Evolutionary conservation across 2,113 vertebrate species (phyloP), one percentile per base, ranked within the genome.

Genomic region (Lagopus muta): DNA sequence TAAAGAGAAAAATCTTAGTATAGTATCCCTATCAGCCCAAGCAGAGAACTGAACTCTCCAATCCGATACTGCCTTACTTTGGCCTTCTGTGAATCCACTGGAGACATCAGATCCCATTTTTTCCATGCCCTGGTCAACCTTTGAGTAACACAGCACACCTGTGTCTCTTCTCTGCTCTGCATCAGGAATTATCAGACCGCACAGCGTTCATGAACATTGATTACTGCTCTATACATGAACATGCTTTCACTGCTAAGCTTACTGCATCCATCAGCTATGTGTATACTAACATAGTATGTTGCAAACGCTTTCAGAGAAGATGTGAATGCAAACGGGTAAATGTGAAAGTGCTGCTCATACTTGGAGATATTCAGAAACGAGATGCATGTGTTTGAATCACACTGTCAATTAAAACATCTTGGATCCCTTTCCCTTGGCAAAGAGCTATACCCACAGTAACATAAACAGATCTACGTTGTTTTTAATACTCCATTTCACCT

Each of bases 401-500:
- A 40, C 4, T 86, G 80, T 87, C 75, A 92, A 47, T 92, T 88
- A 80, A 88, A 97, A 62, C n/a, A 80, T 70, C 74, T 69, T 80
- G 70, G 36, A 89, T 50, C 77, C 32, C 65, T 64, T 87, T 58
- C 73, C 62, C 52, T 91, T 96, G 93, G 84, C 93, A 85, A 92
- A 86, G 82, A 87, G 71, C 32, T 61, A 9, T 57, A 74, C 70
- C 89, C 80, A 80, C 80, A 80, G 74, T 32, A 77, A 92, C 48
- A 65, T 95, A 96, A 97, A 95, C 58, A 96, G 88, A 96, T 96
- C 88, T 92, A 91, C 60, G 54, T 15, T 92, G 81, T 80, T 93
- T 96, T 92, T 91, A 90, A 92, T 87, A 90, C 67, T 77, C 62
- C 32, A 5, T 88, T 96, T 96, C 89, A 69, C 90, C 94, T 79